Evolutionary conservation across 2,888 invertebrate genomes (phyloP).

Genomic region (Drosophila multiciliata): DNA sequence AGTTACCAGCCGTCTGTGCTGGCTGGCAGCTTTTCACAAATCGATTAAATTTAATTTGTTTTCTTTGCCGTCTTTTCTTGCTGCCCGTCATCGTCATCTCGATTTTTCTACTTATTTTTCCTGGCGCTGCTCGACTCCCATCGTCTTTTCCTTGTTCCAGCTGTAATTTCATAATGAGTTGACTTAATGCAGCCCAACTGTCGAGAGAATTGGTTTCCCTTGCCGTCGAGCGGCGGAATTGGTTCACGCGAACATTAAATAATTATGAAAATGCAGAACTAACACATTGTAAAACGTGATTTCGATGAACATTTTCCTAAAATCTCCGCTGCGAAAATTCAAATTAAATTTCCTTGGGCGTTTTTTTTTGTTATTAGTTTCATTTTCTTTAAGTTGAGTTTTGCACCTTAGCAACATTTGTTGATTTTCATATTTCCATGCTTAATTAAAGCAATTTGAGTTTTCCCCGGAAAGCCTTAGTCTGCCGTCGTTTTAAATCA

Average conservation of each 20-base stretch:
- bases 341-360: slow-evolving; percentile 22
- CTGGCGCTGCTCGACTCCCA: slow-evolving; percentile 19
- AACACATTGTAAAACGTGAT: slow-evolving; percentile 34
- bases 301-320: slow-evolving; percentile 11
- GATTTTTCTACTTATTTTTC: slow-evolving; percentile 34
- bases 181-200: slow-evolving; percentile 72
- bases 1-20: slow-evolving; percentile 15
- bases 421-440: slow-evolving; percentile 44
- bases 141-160: slow-evolving; percentile 27
- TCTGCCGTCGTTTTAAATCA: slow-evolving; percentile 43
- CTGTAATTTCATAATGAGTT: slow-evolving; percentile 78
- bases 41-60: slow-evolving; percentile 82
- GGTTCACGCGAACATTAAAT: slow-evolving; percentile 59
- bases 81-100: slow-evolving; percentile 47
- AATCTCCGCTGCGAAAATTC: slow-evolving; percentile 14
- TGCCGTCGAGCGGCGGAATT: slow-evolving; percentile 43
- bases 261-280: slow-evolving; percentile 52
- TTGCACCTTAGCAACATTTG: slow-evolving; percentile 44
- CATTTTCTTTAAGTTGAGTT: slow-evolving; percentile 6
- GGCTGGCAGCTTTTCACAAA: slow-evolving; percentile 67
- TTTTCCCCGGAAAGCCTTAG: slow-evolving; percentile 30
- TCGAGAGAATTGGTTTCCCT: slow-evolving; percentile 32
- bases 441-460: slow-evolving; percentile 53
- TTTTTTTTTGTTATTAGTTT: slow-evolving; percentile 10
- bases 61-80: slow-evolving; percentile 65